Percentiles rank a stretch among this genome's conserved stretches.
Evolutionary conservation across 1,140 invertebrate species (phyloP).

Genomic region (Leptoteleia sp.): DNA sequence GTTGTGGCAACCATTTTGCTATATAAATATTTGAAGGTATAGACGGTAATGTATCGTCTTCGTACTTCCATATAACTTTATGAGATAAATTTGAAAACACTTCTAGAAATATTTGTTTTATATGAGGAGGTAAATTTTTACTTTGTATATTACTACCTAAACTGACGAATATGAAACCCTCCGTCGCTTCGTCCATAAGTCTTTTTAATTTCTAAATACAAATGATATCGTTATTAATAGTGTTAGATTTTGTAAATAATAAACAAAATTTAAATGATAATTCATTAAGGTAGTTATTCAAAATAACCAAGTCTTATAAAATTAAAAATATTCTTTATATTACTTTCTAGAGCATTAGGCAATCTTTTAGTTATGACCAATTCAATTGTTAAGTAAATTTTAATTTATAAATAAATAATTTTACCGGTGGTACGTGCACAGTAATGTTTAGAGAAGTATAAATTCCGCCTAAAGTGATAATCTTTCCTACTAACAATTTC

Average conservation of each 20-base stretch:
- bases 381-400: no score
- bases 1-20: slow-evolving; percentile 39
- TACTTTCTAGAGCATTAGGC: no score
- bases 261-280: no score
- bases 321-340: no score
- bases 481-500: slow-evolving; percentile 9
- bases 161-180: slow-evolving; percentile 84
- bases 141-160: slow-evolving; percentile 74
- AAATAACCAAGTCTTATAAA: no score
- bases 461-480: slow-evolving; percentile 66
- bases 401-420: no score
- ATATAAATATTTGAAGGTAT: slow-evolving; percentile 28
- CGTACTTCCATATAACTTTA: slow-evolving; percentile 48
- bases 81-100: slow-evolving; percentile 35
- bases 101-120: slow-evolving; percentile 44
- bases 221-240: no score
- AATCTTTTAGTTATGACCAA: no score
- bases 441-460: slow-evolving; percentile 71
- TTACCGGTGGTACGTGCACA: slow-evolving; percentile 1
- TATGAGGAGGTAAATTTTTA: slow-evolving; percentile 19
- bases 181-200: slow-evolving; percentile 76
- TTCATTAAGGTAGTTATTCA: no score
- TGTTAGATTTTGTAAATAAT: no score
- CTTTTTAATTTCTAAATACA: slow-evolving; percentile 78
- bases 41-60: slow-evolving; percentile 23